Percentiles rank a stretch among this genome's conserved stretches.
These are phyloP conservation scores for Chironomus tentans DNA, from an alignment of 2,888 invertebrate species.

Conservation along the genomic window DNA sequence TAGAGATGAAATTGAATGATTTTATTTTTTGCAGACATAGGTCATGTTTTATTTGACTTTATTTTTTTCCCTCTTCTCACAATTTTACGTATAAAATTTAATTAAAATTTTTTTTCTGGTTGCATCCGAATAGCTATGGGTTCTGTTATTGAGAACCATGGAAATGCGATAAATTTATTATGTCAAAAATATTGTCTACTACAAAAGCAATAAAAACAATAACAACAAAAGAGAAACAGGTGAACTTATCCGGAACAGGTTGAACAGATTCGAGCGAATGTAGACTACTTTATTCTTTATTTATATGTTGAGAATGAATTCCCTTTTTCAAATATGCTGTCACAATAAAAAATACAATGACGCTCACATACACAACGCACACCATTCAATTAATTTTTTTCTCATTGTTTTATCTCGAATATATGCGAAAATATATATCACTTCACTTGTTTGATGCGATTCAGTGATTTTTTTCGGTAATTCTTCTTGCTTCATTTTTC, in stretches of 20 bases:
- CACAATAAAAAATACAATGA: not conserved
- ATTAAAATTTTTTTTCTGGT: too few relatives aligned
- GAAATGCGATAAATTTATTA: too few relatives aligned
- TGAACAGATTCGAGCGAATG: not conserved
- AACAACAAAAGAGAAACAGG: not conserved
- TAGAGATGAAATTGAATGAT: too few relatives aligned
- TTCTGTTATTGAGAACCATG: too few relatives aligned
- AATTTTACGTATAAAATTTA: too few relatives aligned
- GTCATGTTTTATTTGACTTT: too few relatives aligned
- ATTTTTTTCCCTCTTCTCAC: too few relatives aligned
- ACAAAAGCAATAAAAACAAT: not conserved
- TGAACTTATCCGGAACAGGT: constrained; percentile 3
- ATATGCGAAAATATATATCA: not conserved
- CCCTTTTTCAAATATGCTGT: not conserved
- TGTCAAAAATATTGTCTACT: too few relatives aligned
- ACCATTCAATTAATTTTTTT: not conserved
- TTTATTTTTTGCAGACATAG: too few relatives aligned
- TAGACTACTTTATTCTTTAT: not conserved
- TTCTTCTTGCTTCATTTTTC: not conserved
- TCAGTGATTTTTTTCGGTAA: constrained; percentile 7
- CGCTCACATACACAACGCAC: not conserved
- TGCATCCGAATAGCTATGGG: too few relatives aligned
- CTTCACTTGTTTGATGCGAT: constrained; percentile 10
- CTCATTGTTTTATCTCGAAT: not conserved
- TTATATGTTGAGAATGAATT: not conserved